Base-by-base conservation (phyloP, 2,797 vertebrate species). In the Channa striata region DNA sequence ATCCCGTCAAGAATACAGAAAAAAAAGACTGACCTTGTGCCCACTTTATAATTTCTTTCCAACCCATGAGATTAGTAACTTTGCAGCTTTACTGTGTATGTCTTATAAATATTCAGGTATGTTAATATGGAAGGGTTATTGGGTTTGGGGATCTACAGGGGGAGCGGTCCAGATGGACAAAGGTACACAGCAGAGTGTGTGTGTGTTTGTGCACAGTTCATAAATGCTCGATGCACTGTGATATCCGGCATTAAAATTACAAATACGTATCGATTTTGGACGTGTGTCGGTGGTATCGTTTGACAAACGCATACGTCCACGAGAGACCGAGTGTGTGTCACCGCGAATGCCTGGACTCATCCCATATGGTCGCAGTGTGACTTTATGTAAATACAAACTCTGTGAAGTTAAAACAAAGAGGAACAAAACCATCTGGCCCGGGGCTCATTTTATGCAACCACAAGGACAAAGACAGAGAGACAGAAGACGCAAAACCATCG, bases 361-460 rank as follows among this genome's bases (percentile, higher is more conserved):
- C 83, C 51, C 77, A 43, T 72, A 89, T 90, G 78, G 60, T 57
- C 30, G 14, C 34, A 37, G 6, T 81, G 74, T 83, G 85, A 74
- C 86, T 86, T 58, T 72, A 78, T 88, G 82, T 74, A 83, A 90
- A 92, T 82, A 82, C 62, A 77, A 83, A 88, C 51, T 59, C 17
- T 36, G 61, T 81, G 75, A 85, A 85, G 73, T 86, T 86, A 67
- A 87, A 88, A 78, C 63, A 70, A 59, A 79, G 71, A 91, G 70
- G 74, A 85, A 91, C 86, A 89, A 85, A 85, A 84, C 92, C 92
- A 94, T 93, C 91, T 94, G 93, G 81, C 84, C 63, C 21, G 21
- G 52, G 75, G 74, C 77, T 74, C 67, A 67, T 77, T 78, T 82
- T 47, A 74, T 46, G 59, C 83, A 46, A 67, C 69, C 59, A 78